These are phyloP conservation scores for Danaus chrysippus DNA, from an alignment of 2,888 invertebrate genomes.

Conservation along the genomic window DNA sequence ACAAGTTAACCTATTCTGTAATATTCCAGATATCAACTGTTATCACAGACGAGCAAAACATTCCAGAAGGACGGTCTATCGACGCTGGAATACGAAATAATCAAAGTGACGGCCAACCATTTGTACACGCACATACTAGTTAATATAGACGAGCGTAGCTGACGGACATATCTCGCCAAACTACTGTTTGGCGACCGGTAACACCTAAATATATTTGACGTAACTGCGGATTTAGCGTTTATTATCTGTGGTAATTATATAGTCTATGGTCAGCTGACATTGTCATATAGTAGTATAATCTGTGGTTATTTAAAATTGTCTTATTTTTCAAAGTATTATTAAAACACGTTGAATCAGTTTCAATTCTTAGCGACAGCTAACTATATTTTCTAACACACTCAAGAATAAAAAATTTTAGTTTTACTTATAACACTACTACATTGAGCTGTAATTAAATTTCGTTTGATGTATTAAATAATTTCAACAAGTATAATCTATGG, in stretches of 20 bases:
- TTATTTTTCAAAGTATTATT: background rate
- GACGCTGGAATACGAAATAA: constrained; percentile 87
- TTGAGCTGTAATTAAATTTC: too few species aligned
- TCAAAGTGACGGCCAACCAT: constrained; percentile 82
- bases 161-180: constrained; percentile 81
- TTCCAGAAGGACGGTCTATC: constrained; percentile 93
- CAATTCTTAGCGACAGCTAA: too few species aligned
- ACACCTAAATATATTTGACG: constrained; percentile 29
- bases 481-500: background rate
- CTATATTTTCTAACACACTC: too few species aligned
- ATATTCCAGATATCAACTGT: constrained; percentile 86
- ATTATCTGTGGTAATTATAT: constrained; percentile 5
- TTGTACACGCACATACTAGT: constrained; percentile 91
- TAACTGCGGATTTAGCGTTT: constrained; percentile 20
- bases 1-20: background rate
- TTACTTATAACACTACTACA: too few species aligned
- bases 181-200: constrained; percentile 76
- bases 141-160: constrained; percentile 85
- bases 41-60: constrained; percentile 90
- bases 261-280: background rate
- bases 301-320: background rate
- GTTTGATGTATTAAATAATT: too few species aligned
- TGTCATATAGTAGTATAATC: background rate
- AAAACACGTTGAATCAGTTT: background rate
- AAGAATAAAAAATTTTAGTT: too few species aligned